Conservation (phyloP, 2,113 vertebrate species). For the Oryzias woworae region DNA sequence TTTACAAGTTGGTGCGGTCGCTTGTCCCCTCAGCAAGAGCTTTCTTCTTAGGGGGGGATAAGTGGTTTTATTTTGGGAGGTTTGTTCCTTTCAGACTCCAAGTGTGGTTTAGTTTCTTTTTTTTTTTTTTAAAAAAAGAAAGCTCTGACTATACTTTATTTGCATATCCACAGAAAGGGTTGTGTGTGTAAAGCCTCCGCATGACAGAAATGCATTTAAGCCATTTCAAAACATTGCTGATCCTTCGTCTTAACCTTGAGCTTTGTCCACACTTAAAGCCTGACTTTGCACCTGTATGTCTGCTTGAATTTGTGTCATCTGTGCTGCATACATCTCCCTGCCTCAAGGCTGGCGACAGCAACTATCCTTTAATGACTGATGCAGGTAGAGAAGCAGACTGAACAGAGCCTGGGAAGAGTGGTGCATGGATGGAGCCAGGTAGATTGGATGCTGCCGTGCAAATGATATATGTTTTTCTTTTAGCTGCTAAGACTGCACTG, state of each 20-base stretch:
- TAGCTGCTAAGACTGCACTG: constrained; percentile 50
- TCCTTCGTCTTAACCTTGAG: constrained; percentile 63
- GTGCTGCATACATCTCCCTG: constrained; percentile 29
- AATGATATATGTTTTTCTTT: constrained; percentile 66
- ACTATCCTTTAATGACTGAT: constrained; percentile 79
- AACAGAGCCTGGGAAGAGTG: constrained; percentile 24
- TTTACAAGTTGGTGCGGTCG: constrained; percentile 10
- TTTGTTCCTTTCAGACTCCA: constrained; percentile 6
- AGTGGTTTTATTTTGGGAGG: constrained; percentile 29
- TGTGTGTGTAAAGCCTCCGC: constrained; percentile 9
- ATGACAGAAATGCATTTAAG: constrained; percentile 56
- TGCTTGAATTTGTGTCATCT: constrained; percentile 16
- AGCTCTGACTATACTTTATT: not conserved
- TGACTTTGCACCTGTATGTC: constrained; percentile 42
- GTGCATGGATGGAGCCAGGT: constrained; percentile 42
- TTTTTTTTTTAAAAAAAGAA: constrained; percentile 8
- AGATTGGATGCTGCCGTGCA: constrained; percentile 65
- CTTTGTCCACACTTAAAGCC: constrained; percentile 56
- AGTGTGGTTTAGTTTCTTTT: constrained; percentile 4
- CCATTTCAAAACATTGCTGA: constrained; percentile 61
- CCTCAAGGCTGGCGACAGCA: constrained; percentile 30
- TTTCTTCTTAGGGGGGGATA: constrained; percentile 34
- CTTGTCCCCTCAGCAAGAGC: constrained; percentile 22
- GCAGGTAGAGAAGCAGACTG: constrained; percentile 75
- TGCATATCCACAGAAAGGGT: not conserved